phyloP scores from a whole-genome alignment of 2,888 invertebrate genomes.

The Rhaphigaster nebulosa region DNA sequence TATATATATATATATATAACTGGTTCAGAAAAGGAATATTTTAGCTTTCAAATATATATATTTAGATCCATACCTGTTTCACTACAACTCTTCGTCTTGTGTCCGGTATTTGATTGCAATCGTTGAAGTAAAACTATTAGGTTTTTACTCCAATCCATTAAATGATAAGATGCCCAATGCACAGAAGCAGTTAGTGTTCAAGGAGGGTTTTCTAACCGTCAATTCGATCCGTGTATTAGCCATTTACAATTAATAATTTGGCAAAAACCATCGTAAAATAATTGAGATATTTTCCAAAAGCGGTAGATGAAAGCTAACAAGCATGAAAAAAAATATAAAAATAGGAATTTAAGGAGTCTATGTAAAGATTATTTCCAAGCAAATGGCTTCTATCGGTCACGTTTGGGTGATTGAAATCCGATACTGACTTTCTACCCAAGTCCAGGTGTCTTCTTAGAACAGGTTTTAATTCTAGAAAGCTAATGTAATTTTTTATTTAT shows the following conservation, averaged over 20 bases:
- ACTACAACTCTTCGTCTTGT: too few species aligned
- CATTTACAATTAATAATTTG: not conserved
- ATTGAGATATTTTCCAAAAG: not conserved
- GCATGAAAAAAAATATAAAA: not conserved
- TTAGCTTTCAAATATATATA: too few species aligned
- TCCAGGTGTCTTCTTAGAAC: constrained; percentile 1
- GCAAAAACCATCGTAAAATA: not conserved
- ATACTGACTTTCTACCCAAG: not conserved
- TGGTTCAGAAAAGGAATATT: too few species aligned
- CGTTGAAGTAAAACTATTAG: too few species aligned
- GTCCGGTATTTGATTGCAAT: too few species aligned
- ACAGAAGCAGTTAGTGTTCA: too few species aligned
- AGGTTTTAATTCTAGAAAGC: constrained; percentile 11
- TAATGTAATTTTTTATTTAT: not conserved
- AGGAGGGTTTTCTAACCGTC: too few species aligned
- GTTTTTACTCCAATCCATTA: too few species aligned
- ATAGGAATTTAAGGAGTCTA: not conserved
- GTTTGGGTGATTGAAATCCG: constrained; percentile 16
- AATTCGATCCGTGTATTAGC: not conserved
- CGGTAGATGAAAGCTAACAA: not conserved
- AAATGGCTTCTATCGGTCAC: not conserved
- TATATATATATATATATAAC: too few species aligned
- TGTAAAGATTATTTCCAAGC: not conserved
- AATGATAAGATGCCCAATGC: too few species aligned
- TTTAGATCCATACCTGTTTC: too few species aligned